These are phyloP conservation scores for Hormaphis cornu DNA, from an alignment of 1,140 invertebrate species.

Conservation along the genomic window DNA sequence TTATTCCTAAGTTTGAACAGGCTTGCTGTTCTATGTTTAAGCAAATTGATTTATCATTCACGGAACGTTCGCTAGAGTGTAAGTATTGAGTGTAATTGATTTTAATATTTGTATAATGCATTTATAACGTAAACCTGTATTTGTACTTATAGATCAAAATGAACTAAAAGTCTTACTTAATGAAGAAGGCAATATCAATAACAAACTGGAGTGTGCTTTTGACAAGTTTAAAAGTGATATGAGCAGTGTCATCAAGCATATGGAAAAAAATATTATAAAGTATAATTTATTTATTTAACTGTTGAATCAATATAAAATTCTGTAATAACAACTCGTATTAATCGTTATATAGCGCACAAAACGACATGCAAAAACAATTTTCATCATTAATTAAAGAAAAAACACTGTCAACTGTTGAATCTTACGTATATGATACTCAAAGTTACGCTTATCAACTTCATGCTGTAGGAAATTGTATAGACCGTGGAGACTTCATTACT, in stretches of 20 bases:
- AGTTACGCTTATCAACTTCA: background rate
- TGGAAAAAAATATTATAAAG: background rate
- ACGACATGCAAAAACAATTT: slow-evolving; percentile 9
- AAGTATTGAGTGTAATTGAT: slow-evolving; percentile 45
- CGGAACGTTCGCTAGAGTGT: slow-evolving; percentile 80
- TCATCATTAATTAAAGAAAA: background rate
- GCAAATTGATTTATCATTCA: slow-evolving; percentile 79
- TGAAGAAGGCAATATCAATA: slow-evolving; percentile 1
- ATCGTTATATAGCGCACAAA: background rate
- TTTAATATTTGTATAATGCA: too few species aligned
- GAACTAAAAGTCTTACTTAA: slow-evolving; percentile 10
- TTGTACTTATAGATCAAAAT: background rate
- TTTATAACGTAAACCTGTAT: too few species aligned
- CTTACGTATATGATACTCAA: background rate
- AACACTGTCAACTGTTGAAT: background rate
- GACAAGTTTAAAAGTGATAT: background rate
- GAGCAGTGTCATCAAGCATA: background rate
- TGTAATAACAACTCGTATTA: background rate
- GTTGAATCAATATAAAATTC: background rate
- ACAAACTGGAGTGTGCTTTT: slow-evolving; percentile 9
- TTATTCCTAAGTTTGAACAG: slow-evolving; percentile 76
- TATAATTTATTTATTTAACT: background rate
- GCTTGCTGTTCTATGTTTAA: slow-evolving; percentile 73
- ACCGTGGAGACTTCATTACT: background rate
- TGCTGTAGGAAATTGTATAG: background rate